Evolutionary conservation across 2,888 invertebrate species (phyloP).

Genomic region (Macrophya alboannulata): DNA sequence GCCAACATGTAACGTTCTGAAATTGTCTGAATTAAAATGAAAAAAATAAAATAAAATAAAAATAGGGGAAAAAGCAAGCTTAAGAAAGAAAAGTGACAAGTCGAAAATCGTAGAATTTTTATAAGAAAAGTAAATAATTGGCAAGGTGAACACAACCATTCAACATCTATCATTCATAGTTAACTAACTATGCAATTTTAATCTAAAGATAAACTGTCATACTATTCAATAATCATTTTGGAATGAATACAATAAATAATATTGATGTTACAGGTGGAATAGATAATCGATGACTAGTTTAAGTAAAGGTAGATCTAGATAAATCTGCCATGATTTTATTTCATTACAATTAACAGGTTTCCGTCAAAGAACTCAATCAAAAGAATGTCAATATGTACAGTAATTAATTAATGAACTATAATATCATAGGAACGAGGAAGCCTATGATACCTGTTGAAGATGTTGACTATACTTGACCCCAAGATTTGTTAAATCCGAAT

Average conservation of each 20-base stretch:
- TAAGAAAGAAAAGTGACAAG: background rate
- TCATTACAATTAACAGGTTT: constrained; percentile 1
- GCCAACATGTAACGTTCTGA: background rate
- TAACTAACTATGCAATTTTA: constrained; percentile 42
- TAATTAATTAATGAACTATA: constrained; percentile 10
- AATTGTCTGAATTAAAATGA: constrained; percentile 9
- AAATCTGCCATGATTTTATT: constrained; percentile 8
- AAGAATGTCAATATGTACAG: constrained; percentile 11
- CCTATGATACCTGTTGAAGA: background rate
- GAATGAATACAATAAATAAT: constrained; percentile 69
- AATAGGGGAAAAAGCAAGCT: background rate
- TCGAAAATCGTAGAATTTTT: constrained; percentile 14
- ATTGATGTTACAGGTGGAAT: constrained; percentile 52
- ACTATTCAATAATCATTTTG: constrained; percentile 63
- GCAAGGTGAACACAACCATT: constrained; percentile 47
- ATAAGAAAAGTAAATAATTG: constrained; percentile 32
- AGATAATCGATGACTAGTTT: constrained; percentile 55
- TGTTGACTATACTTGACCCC: background rate
- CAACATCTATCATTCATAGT: constrained; percentile 34
- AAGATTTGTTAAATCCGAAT: background rate
- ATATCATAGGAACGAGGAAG: background rate
- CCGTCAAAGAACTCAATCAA: background rate
- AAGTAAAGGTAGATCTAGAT: constrained; percentile 31
- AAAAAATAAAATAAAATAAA: background rate
- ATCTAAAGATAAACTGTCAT: constrained; percentile 38